Percentiles rank a stretch among this genome's conserved stretches.
phyloP scores from a whole-genome alignment of 2,113 vertebrate species.

The Trogon melanurus region DNA sequence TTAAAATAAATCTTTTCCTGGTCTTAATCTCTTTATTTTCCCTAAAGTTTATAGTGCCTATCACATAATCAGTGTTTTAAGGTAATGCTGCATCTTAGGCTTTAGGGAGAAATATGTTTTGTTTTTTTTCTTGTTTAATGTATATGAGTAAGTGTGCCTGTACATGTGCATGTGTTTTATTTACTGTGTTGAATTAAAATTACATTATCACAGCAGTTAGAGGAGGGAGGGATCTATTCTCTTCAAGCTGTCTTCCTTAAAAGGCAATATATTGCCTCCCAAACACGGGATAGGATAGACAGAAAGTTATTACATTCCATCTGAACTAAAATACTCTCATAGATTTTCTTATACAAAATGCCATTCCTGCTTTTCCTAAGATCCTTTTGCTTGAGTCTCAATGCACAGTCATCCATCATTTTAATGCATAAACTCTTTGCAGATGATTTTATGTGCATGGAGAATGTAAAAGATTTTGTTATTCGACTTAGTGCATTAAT shows the following conservation, averaged over 20 bases:
- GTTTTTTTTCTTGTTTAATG: not conserved
- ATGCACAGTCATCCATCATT: not conserved
- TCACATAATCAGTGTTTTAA: not conserved
- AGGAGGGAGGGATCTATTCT: not conserved
- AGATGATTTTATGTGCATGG: not conserved
- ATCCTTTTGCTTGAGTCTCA: not conserved
- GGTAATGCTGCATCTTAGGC: not conserved
- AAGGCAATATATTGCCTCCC: not conserved
- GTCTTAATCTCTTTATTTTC: not conserved
- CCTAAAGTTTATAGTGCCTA: not conserved
- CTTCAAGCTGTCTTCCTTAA: not conserved
- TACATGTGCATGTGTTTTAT: not conserved
- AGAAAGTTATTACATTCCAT: not conserved
- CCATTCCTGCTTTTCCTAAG: not conserved
- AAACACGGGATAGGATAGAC: not conserved
- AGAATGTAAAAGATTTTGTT: not conserved
- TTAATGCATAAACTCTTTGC: not conserved
- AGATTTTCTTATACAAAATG: not conserved
- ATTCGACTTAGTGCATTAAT: not conserved
- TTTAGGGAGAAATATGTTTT: not conserved
- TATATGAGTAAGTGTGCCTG: not conserved
- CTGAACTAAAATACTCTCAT: not conserved
- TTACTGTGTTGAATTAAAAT: not conserved
- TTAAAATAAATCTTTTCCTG: not conserved
- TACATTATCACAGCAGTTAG: not conserved